These are phyloP conservation scores for Tretioscincus oriximinensis DNA, from an alignment of 2,113 vertebrate species.

Conservation along the genomic window DNA sequence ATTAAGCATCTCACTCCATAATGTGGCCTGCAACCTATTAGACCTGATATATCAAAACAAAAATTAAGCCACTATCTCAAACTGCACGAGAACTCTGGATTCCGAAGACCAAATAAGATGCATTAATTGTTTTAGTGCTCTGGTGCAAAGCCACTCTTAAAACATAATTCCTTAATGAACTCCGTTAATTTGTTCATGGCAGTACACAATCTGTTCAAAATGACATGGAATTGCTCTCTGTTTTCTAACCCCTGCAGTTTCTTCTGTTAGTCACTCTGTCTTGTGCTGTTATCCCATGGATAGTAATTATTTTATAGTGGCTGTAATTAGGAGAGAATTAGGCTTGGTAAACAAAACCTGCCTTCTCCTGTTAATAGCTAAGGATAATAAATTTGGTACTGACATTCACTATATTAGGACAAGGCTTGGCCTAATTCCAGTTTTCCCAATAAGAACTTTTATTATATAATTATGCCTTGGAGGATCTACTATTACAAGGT, in stretches of 20 bases:
- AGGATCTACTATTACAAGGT: slow-evolving; percentile 82
- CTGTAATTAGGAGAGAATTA: slow-evolving; percentile 97
- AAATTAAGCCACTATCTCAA: slow-evolving; percentile 65
- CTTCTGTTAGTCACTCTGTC: slow-evolving; percentile 85
- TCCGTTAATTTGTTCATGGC: slow-evolving; percentile 84
- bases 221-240: slow-evolving; percentile 79
- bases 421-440: slow-evolving; percentile 89
- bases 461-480: slow-evolving; percentile 87
- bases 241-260: slow-evolving; percentile 85
- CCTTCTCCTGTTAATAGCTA: slow-evolving; percentile 93
- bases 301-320: slow-evolving; percentile 96
- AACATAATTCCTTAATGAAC: slow-evolving; percentile 86
- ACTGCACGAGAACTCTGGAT: slow-evolving; percentile 67
- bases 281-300: slow-evolving; percentile 87
- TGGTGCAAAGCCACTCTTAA: slow-evolving; percentile 79
- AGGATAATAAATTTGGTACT: slow-evolving; percentile 92
- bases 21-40: slow-evolving; percentile 69
- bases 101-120: slow-evolving; percentile 73
- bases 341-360: slow-evolving; percentile 96
- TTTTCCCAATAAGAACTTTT: slow-evolving; percentile 84
- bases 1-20: slow-evolving; percentile 66
- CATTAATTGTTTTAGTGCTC: slow-evolving; percentile 82
- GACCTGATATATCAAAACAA: slow-evolving; percentile 71
- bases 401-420: slow-evolving; percentile 90
- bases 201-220: slow-evolving; percentile 84